A percentile compares a stretch with the other conserved stretches of the same genome.
These are phyloP conservation scores for Diadophis punctatus DNA, from an alignment of 2,113 vertebrate genomes.

Conservation along the genomic window DNA sequence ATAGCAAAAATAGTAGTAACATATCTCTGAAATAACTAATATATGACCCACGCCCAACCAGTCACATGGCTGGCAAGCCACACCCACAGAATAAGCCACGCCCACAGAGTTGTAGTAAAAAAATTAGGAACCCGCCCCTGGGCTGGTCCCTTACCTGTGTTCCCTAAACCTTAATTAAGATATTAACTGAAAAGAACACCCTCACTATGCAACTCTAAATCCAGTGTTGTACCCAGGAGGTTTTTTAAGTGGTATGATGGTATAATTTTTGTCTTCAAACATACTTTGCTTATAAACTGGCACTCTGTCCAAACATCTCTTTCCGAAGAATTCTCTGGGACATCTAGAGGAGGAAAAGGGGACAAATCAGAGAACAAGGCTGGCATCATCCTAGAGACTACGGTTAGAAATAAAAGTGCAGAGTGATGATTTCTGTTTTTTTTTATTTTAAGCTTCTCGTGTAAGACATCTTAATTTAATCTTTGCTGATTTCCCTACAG, in stretches of 20 bases:
- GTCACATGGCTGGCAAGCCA: too few relatives aligned
- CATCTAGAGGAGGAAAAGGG: slow-evolving; percentile 96
- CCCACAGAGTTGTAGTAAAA: too few relatives aligned
- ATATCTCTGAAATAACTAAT: too few relatives aligned
- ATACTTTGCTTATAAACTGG: slow-evolving; percentile 97
- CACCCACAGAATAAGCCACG: too few relatives aligned
- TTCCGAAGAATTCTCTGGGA: slow-evolving; percentile 94
- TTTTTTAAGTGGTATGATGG: slow-evolving; percentile 70
- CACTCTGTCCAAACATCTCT: slow-evolving; percentile 96
- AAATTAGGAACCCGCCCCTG: too few relatives aligned
- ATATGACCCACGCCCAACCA: too few relatives aligned
- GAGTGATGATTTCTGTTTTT: slow-evolving; percentile 71
- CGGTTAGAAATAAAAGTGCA: slow-evolving; percentile 79
- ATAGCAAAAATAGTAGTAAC: too few relatives aligned
- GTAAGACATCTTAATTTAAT: neutral
- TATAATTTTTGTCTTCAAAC: slow-evolving; percentile 82
- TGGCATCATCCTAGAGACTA: slow-evolving; percentile 73
- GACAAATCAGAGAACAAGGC: slow-evolving; percentile 87
- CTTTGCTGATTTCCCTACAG: slow-evolving; percentile 28
- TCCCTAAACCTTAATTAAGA: slow-evolving; percentile 75
- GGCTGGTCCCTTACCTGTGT: slow-evolving; percentile 76
- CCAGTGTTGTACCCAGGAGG: slow-evolving; percentile 72
- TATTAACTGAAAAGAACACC: slow-evolving; percentile 69
- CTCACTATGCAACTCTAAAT: slow-evolving; percentile 71
- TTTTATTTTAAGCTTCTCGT: slow-evolving; percentile 45